phyloP scores from a whole-genome alignment of 2,888 invertebrate genomes.

The Tipula vernalis region DNA sequence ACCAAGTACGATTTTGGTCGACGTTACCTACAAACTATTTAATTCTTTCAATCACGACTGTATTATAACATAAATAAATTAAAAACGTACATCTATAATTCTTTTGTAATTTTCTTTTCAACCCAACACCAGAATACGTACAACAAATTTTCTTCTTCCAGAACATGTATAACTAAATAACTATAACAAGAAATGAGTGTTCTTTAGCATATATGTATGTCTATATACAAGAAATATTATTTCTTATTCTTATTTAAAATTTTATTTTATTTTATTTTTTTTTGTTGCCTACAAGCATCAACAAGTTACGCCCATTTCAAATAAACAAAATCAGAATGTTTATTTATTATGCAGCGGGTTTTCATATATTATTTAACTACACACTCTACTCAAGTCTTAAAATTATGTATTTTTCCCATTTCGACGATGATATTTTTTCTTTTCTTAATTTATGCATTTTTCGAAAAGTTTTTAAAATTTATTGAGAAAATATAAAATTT shows the following conservation, averaged over 20 bases:
- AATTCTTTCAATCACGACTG: background rate
- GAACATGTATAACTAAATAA: background rate
- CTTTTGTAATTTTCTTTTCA: background rate
- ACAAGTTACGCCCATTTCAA: slow-evolving; percentile 19
- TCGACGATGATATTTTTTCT: background rate
- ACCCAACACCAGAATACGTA: background rate
- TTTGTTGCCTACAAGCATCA: slow-evolving; percentile 17
- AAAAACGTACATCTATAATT: background rate
- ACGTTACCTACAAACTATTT: background rate
- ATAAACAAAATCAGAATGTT: slow-evolving; percentile 7
- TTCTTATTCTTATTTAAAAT: background rate
- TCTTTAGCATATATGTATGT: background rate
- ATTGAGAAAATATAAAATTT: background rate
- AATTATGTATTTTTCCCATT: background rate
- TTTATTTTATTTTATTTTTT: background rate
- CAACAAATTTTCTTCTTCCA: background rate
- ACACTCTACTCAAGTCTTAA: background rate
- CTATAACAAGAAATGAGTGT: background rate
- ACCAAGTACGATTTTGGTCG: too few species aligned
- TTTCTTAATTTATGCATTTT: background rate
- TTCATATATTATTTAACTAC: background rate
- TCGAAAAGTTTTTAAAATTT: background rate
- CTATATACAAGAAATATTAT: background rate
- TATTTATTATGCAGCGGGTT: background rate
- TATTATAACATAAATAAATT: background rate